phyloP scores from a whole-genome alignment of 2,797 vertebrate species.

The Myotis findleyi region DNA sequence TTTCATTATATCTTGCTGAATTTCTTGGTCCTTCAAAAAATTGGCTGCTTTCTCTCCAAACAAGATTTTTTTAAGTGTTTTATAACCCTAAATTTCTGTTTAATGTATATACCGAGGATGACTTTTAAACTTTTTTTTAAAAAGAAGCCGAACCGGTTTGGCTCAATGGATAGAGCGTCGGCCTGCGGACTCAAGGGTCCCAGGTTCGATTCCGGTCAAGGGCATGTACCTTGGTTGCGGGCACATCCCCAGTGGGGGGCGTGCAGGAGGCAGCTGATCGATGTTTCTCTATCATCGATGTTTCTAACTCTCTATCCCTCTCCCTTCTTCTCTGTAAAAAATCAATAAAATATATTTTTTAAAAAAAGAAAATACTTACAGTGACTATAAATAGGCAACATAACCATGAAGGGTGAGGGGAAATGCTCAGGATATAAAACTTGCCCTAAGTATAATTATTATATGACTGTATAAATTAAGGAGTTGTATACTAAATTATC shows the following conservation, averaged over 20 bases:
- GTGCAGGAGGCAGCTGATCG: too few species aligned
- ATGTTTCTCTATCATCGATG: too few species aligned
- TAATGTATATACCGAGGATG: not conserved
- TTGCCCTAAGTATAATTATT: not conserved
- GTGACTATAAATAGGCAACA: not conserved
- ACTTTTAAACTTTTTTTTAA: not conserved
- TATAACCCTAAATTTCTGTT: constrained; percentile 15
- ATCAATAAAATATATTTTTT: too few species aligned
- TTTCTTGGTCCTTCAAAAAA: constrained; percentile 39
- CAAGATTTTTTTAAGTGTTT: not conserved
- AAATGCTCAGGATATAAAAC: not conserved
- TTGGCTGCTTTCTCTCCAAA: not conserved
- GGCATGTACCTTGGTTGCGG: too few species aligned
- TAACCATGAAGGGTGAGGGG: not conserved
- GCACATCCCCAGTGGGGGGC: too few species aligned
- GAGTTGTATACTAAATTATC: not conserved
- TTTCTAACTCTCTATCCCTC: too few species aligned
- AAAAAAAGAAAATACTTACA: constrained; percentile 37
- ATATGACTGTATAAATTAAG: not conserved
- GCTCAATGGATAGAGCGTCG: too few species aligned
- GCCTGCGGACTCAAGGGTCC: too few species aligned
- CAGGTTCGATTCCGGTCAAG: too few species aligned
- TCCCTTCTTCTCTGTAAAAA: too few species aligned
- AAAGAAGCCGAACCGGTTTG: not conserved
- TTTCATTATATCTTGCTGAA: not conserved